These are phyloP conservation scores for Diploscapter pachys DNA, from an alignment of 1,140 invertebrate species.

Conservation along the genomic window DNA sequence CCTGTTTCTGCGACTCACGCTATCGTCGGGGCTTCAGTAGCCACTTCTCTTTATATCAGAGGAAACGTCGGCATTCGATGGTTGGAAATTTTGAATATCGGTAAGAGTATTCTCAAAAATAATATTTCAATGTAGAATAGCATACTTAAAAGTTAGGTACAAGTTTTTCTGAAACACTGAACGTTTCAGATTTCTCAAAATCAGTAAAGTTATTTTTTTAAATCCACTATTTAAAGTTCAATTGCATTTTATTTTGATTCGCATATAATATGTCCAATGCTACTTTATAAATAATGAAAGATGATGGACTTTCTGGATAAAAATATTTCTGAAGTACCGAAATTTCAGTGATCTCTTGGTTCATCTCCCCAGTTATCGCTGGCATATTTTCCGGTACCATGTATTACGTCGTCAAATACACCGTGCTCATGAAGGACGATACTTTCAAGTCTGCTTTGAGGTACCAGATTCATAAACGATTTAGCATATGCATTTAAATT, in stretches of 20 bases:
- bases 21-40: conserved; percentile 91
- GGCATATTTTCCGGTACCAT: conserved; percentile 25
- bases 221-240: background rate
- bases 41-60: conserved; percentile 83
- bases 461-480: background rate
- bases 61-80: conserved; percentile 79
- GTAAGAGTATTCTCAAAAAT: conserved; percentile 62
- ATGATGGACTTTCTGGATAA: too few relatives aligned
- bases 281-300: too few relatives aligned
- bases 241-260: background rate
- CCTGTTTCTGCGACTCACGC: conserved; percentile 90
- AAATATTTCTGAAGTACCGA: too few relatives aligned
- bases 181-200: too few relatives aligned
- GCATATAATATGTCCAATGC: too few relatives aligned
- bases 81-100: conserved; percentile 73
- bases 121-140: too few relatives aligned
- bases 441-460: conserved; percentile 27
- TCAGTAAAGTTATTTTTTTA: too few relatives aligned
- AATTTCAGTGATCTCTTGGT: conserved; percentile 33
- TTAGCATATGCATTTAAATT: too few relatives aligned
- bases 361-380: conserved; percentile 36
- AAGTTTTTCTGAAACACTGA: too few relatives aligned
- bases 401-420: conserved; percentile 31
- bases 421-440: conserved; percentile 30
- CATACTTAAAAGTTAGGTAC: too few relatives aligned